Percentiles rank a stretch among this genome's conserved stretches.
phyloP scores from a whole-genome alignment of 30 jellyfish, hydroid and myxozoan genomes.

The Pseudorhiza aurosa region DNA sequence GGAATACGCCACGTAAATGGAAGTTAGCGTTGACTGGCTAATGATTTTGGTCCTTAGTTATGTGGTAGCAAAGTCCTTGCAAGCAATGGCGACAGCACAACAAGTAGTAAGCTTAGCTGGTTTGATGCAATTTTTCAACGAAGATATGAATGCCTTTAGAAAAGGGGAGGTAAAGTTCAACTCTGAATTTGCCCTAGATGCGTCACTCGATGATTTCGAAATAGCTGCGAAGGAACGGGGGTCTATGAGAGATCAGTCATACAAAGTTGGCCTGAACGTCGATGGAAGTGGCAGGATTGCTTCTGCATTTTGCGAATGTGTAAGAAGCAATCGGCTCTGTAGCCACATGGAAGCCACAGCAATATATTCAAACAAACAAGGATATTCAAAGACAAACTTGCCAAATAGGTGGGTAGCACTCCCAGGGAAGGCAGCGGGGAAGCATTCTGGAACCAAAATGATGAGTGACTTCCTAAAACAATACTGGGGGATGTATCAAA shows the following conservation, averaged over 20 bases:
- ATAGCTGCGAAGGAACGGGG: not conserved
- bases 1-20: no score
- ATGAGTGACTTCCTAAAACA: not conserved
- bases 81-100: no score
- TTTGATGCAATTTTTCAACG: not conserved
- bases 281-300: not conserved
- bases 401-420: not conserved
- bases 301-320: not conserved
- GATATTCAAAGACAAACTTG: not conserved
- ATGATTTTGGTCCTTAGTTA: no score
- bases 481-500: not conserved
- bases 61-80: no score
- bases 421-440: not conserved
- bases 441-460: not conserved
- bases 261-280: not conserved
- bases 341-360: conserved; percentile 9
- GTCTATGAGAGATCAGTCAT: not conserved
- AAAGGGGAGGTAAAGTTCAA: not conserved
- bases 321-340: not conserved
- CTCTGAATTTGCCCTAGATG: not conserved
- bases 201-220: not conserved
- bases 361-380: not conserved
- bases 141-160: not conserved
- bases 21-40: no score
- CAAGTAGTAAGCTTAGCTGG: not conserved